Conservation (phyloP, 23 tunicate species). For the Styela plicata region DNA sequence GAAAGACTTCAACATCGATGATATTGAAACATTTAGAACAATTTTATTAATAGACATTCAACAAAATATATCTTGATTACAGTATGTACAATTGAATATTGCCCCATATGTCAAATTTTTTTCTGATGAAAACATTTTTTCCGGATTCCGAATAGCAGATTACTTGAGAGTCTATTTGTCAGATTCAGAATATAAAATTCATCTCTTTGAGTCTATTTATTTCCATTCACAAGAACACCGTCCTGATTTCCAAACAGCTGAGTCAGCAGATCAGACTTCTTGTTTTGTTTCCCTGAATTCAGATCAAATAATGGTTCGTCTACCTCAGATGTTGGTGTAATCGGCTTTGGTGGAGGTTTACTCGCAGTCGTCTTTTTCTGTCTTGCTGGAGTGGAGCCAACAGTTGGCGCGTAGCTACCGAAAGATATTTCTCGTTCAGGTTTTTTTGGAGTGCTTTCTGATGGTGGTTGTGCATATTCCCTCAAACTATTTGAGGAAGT, state of each 20-base stretch:
- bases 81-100: no score
- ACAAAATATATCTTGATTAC: no score
- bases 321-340: constrained; percentile 24
- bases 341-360: not conserved
- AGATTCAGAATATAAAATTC: no score
- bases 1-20: no score
- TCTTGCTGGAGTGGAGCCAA: constrained; percentile 46
- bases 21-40: no score
- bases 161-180: no score
- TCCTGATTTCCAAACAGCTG: constrained; percentile 63
- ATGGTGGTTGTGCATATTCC: not conserved
- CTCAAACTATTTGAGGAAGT: not conserved
- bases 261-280: constrained; percentile 44
- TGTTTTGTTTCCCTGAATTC: constrained; percentile 46
- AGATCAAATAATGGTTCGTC: constrained; percentile 85
- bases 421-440: constrained; percentile 46
- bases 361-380: constrained; percentile 23
- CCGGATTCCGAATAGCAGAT: no score
- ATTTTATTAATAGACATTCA: no score
- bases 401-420: constrained; percentile 74
- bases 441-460: not conserved
- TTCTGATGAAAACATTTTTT: no score
- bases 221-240: not conserved
- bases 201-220: no score
- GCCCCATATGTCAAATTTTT: no score